phyloP scores from a whole-genome alignment of 2,113 vertebrate species.

The Willisornis vidua region DNA sequence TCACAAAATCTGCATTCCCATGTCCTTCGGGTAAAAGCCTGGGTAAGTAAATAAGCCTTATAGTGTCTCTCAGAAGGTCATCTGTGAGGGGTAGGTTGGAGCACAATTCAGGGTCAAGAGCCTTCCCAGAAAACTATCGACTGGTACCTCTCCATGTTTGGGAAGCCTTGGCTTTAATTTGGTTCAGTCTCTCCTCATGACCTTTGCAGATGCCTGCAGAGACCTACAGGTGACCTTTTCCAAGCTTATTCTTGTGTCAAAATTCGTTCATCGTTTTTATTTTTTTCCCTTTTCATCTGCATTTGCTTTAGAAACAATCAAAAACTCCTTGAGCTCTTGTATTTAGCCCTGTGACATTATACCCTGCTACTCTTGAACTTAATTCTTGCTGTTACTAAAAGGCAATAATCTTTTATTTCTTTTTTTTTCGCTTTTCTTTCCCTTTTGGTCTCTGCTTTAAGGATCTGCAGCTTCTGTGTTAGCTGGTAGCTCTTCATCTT shows the following conservation, averaged over 20 bases:
- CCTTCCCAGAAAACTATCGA: background rate
- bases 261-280: background rate
- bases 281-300: background rate
- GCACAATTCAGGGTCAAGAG: background rate
- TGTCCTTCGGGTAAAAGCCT: background rate
- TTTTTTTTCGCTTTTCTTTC: background rate
- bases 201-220: background rate
- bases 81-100: background rate
- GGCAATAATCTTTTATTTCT: background rate
- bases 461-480: background rate
- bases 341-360: background rate
- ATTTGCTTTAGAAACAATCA: background rate
- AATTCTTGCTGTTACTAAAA: background rate
- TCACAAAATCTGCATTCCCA: background rate
- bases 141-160: background rate
- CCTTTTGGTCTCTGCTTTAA: background rate
- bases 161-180: background rate
- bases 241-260: background rate
- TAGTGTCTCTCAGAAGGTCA: background rate
- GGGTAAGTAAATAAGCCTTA: background rate
- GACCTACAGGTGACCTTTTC: background rate
- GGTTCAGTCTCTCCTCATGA: background rate
- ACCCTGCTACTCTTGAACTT: background rate
- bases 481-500: background rate
- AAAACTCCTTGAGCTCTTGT: background rate